These are phyloP conservation scores for Lepisosteus oculatus DNA, from an alignment of 2,113 vertebrate genomes.

Conservation along the genomic window DNA sequence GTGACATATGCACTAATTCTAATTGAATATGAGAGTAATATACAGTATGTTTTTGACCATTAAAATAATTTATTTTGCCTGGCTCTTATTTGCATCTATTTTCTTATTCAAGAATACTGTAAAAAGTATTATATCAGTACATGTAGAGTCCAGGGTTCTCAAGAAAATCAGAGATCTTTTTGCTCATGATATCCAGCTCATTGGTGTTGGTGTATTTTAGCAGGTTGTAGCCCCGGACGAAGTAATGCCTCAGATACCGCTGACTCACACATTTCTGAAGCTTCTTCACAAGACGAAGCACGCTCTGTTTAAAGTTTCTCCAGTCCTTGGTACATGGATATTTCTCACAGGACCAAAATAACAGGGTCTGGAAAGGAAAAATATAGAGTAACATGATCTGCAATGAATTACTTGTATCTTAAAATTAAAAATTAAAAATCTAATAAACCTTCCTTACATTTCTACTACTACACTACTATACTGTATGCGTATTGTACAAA, in stretches of 20 bases:
- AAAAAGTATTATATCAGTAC: slow-evolving; percentile 39
- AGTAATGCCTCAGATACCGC: slow-evolving; percentile 73
- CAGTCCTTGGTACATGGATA: slow-evolving; percentile 69
- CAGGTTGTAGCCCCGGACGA: slow-evolving; percentile 70
- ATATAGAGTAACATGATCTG: too few species aligned
- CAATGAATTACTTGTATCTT: too few species aligned
- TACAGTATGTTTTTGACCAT: too few species aligned
- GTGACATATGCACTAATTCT: too few species aligned
- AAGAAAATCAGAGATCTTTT: slow-evolving; percentile 66
- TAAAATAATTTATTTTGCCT: too few species aligned
- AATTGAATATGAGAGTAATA: too few species aligned
- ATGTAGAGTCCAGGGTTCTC: slow-evolving; percentile 51
- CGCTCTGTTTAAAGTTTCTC: slow-evolving; percentile 57
- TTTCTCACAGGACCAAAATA: slow-evolving; percentile 81
- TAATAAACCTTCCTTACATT: too few species aligned
- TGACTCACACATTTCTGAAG: slow-evolving; percentile 75
- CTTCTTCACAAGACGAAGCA: slow-evolving; percentile 69
- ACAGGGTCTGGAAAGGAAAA: slow-evolving; percentile 59
- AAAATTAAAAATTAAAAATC: too few species aligned
- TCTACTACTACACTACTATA: too few species aligned
- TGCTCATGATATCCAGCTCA: slow-evolving; percentile 69
- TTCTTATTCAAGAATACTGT: neutral
- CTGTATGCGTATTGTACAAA: too few species aligned
- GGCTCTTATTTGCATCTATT: neutral
- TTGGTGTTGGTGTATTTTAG: slow-evolving; percentile 62